Evolutionary conservation across 2,797 vertebrate genomes (phyloP).

Genomic region (Emys orbicularis): DNA sequence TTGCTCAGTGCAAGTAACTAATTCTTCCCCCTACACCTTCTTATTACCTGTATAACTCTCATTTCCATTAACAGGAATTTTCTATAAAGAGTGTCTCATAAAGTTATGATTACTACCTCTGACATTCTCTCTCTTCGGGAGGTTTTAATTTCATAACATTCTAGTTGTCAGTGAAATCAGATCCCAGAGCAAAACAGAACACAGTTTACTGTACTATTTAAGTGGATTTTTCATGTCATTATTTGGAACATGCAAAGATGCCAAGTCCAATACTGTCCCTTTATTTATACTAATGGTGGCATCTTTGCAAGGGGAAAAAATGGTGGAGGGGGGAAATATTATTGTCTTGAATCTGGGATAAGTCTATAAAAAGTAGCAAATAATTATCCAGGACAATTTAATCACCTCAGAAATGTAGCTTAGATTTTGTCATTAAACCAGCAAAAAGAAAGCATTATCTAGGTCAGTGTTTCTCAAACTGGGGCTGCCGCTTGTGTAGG

Average conservation of each 20-base stretch:
- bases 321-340: neutral
- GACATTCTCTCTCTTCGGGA: neutral
- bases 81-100: neutral
- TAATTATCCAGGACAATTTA: neutral
- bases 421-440: fast-evolving
- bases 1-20: neutral
- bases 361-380: neutral
- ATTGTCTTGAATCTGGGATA: neutral
- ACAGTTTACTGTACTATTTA: neutral
- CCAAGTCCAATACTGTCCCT: neutral
- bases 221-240: neutral
- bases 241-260: neutral
- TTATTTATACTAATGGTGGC: neutral
- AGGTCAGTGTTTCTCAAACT: neutral
- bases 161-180: neutral
- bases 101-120: neutral
- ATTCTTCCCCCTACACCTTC: neutral
- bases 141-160: neutral
- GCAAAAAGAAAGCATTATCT: neutral
- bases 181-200: neutral
- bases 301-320: neutral
- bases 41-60: neutral
- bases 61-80: neutral
- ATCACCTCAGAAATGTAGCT: neutral
- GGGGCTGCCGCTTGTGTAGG: too few relatives aligned